A percentile compares a stretch with the other conserved stretches of the same genome.
These are phyloP conservation scores for Lepus oiostolus DNA, from an alignment of 2,797 vertebrate genomes.

Conservation along the genomic window DNA sequence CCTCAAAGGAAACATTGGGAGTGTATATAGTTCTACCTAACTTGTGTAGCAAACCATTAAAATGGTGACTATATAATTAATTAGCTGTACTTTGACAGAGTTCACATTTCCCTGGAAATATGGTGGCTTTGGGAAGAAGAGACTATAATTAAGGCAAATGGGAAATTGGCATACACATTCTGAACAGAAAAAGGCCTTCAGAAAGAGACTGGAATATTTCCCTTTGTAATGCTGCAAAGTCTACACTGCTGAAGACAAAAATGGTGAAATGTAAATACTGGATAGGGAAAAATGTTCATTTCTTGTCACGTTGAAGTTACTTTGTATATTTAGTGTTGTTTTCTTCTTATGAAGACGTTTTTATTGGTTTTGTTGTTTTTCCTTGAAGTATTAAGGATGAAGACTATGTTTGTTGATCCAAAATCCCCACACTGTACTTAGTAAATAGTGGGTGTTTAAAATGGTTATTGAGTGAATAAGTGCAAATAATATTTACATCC, in stretches of 20 bases:
- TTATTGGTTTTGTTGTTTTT: neutral
- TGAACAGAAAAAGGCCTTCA: constrained; percentile 42
- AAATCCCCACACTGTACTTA: neutral
- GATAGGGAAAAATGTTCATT: neutral
- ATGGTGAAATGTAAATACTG: neutral
- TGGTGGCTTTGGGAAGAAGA: neutral
- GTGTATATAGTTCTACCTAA: too few relatives aligned
- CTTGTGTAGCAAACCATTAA: neutral
- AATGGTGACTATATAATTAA: neutral
- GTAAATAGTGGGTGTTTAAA: too few relatives aligned
- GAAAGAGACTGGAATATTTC: neutral
- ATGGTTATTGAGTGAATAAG: neutral
- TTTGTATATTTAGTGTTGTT: neutral
- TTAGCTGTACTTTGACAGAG: neutral
- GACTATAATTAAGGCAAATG: neutral
- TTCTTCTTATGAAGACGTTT: neutral
- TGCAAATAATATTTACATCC: neutral
- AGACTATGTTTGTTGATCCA: too few relatives aligned
- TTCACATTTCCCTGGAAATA: neutral
- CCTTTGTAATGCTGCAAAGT: neutral
- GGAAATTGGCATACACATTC: neutral
- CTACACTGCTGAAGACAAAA: neutral
- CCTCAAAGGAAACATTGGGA: neutral
- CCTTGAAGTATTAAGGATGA: neutral
- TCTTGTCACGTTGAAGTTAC: neutral